Evolutionary conservation across 2,797 vertebrate species (phyloP).

Genomic region (Phataginus tetradactyla): DNA sequence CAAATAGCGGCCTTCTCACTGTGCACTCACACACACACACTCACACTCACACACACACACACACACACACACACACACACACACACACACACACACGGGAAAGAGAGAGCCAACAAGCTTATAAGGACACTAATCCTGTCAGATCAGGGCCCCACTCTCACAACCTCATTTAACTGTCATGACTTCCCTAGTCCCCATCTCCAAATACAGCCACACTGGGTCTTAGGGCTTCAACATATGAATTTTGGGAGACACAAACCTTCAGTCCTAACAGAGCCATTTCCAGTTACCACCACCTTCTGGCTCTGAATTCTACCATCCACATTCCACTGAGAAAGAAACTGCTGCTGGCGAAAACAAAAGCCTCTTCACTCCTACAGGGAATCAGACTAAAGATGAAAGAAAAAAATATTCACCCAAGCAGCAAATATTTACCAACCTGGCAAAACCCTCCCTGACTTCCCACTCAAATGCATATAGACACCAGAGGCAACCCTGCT

Average conservation of each 20-base stretch:
- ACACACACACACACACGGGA: not conserved
- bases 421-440: constrained; percentile 22
- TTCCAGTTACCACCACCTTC: not conserved
- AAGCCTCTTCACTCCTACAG: not conserved
- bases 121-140: not conserved
- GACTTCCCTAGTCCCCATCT: not conserved
- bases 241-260: not conserved
- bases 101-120: not conserved
- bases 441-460: not conserved
- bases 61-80: no score
- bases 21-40: no score
- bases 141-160: not conserved
- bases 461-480: not conserved
- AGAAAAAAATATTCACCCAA: not conserved
- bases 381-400: not conserved
- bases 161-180: not conserved
- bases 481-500: not conserved
- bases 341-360: not conserved
- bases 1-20: not conserved
- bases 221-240: not conserved
- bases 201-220: not conserved
- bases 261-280: not conserved
- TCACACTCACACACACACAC: not conserved
- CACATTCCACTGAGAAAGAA: not conserved
- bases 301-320: not conserved